Percentiles rank a stretch among this genome's conserved stretches.
Evolutionary conservation across 1,140 invertebrate genomes (phyloP).

Genomic region (Vollenhovia emeryi): DNA sequence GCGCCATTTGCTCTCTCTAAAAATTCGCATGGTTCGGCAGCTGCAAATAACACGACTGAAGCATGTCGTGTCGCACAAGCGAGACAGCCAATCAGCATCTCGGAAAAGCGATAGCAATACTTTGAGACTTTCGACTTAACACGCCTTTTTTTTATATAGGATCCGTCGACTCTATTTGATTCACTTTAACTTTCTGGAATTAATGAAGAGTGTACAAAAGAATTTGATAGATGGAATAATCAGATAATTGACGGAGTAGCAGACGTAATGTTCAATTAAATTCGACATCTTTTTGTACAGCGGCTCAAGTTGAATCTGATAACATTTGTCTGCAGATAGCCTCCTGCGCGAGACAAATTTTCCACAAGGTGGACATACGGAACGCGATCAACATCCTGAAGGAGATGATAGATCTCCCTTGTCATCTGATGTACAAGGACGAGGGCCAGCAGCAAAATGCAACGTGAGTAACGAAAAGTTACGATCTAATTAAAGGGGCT

Average conservation of each 20-base stretch:
- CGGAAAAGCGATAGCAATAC: too few relatives aligned
- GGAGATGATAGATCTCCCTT: conserved; percentile 79
- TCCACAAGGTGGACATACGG: conserved; percentile 68
- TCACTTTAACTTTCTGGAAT: neutral
- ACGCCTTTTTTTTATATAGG: too few relatives aligned
- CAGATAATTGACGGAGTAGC: neutral
- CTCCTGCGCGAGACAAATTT: conserved; percentile 7
- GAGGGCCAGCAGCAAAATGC: neutral
- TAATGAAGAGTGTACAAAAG: neutral
- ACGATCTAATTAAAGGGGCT: neutral
- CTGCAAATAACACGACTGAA: too few relatives aligned
- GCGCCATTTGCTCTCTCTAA: too few relatives aligned
- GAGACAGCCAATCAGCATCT: too few relatives aligned
- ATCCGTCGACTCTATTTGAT: too few relatives aligned
- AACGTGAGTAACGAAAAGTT: conserved; percentile 58
- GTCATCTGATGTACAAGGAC: conserved; percentile 75
- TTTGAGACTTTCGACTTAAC: too few relatives aligned
- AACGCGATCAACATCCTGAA: conserved; percentile 80
- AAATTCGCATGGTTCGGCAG: too few relatives aligned
- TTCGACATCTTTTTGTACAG: neutral
- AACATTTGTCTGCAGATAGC: conserved; percentile 62
- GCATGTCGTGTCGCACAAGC: too few relatives aligned
- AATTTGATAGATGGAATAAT: neutral
- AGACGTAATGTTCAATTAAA: neutral
- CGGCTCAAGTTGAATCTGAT: conserved; percentile 5